These are phyloP conservation scores for Struthidea cinerea DNA, from an alignment of 2,113 vertebrate genomes.

Conservation along the genomic window DNA sequence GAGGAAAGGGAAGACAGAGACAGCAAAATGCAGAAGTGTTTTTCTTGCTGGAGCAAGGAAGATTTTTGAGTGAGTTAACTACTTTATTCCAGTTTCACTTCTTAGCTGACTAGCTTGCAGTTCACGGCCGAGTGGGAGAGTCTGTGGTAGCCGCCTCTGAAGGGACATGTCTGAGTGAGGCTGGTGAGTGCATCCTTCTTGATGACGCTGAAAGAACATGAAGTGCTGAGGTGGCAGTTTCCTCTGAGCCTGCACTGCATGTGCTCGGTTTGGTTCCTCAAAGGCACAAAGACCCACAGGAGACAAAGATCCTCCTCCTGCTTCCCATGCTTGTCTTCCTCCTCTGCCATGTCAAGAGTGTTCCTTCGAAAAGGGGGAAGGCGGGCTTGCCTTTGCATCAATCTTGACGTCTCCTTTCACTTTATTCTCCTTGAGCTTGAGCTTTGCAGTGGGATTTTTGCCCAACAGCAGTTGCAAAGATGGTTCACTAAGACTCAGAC, in stretches of 20 bases:
- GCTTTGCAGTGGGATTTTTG: not conserved
- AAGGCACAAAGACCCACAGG: not conserved
- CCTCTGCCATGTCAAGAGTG: accelerated
- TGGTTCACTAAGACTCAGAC: not conserved
- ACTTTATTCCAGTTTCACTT: not conserved
- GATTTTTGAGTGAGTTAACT: not conserved
- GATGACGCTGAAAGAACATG: accelerated
- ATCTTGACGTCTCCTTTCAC: not conserved
- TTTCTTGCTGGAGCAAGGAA: not conserved
- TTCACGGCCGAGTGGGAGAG: not conserved
- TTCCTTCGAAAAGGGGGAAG: not conserved
- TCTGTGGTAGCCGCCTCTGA: not conserved
- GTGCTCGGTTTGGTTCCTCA: not conserved
- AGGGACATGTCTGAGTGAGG: not conserved
- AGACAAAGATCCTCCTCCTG: not conserved
- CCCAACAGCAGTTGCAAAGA: not conserved
- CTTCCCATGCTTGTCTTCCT: not conserved
- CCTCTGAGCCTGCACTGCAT: not conserved
- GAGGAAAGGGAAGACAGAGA: not conserved
- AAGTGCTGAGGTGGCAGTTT: not conserved
- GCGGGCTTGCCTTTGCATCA: not conserved
- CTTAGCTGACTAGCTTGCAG: not conserved
- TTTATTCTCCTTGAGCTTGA: not conserved
- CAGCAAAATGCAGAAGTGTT: not conserved
- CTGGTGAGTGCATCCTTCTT: not conserved